phyloP scores from a whole-genome alignment of 2,797 vertebrate species.

The Leptatherina wallacei region DNA sequence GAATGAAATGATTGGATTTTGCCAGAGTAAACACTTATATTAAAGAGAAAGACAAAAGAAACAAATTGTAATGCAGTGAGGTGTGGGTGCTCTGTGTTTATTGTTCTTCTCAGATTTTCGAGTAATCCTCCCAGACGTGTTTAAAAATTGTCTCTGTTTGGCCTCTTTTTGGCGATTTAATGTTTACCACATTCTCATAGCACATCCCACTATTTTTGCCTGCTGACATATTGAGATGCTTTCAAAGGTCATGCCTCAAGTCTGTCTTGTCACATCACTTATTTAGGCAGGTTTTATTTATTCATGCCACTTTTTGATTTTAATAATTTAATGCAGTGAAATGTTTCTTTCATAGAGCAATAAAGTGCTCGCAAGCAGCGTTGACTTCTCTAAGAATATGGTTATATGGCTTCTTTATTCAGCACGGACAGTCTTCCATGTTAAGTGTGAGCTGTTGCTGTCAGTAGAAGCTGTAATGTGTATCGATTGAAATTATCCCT shows the following conservation, averaged over 20 bases:
- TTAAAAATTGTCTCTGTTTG: conserved; percentile 29
- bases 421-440: conserved; percentile 39
- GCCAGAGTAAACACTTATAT: conserved; percentile 76
- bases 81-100: conserved; percentile 50
- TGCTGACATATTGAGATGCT: conserved; percentile 70
- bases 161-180: background rate
- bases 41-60: conserved; percentile 66
- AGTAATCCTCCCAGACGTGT: conserved; percentile 42
- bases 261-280: conserved; percentile 79
- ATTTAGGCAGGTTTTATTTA: conserved; percentile 81
- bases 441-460: conserved; percentile 61
- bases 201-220: conserved; percentile 40
- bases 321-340: conserved; percentile 78
- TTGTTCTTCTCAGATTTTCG: conserved; percentile 53
- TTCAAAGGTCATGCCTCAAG: conserved; percentile 78
- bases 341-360: conserved; percentile 74
- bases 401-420: conserved; percentile 42
- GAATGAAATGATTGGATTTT: conserved; percentile 80
- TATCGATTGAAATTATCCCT: conserved; percentile 73
- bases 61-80: conserved; percentile 60
- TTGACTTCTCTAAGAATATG: conserved; percentile 57
- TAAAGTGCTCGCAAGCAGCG: conserved; percentile 69
- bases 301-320: conserved; percentile 83
- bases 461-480: conserved; percentile 59
- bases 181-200: conserved; percentile 29